Base-by-base conservation (phyloP, 2,888 invertebrate genomes). In the Chaitophorus viminalis region DNA sequence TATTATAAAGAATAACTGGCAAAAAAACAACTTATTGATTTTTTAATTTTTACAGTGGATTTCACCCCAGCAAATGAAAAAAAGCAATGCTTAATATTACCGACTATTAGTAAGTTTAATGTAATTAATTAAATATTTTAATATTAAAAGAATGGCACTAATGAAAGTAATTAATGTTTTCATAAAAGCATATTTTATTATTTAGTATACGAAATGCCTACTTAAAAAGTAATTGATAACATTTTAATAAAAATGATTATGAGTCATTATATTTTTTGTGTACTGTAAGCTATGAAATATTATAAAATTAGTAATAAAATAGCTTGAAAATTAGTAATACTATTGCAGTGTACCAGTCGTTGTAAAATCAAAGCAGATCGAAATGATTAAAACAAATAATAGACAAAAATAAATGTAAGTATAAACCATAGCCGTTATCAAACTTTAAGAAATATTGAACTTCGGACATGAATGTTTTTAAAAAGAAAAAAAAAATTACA, bases 71-170 rank as follows among this genome's bases (percentile, higher is more conserved):
- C 25, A 6, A 60, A 60, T 21, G 4, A 60, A 21, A 25, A 60
- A 60, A 21, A 60, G 21, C 60, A 60, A 60, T 6, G 25, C 60
- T 60, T 60, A 60, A 21, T 25, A 60, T 21, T 25, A 60, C 60
- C 21, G 25, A 25, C 60, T 60, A 60, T 60, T 60, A 60, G 60
- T 60, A 25, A 60, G 60, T 21, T 6, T 25, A 60, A 60, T 5
- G 60, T 60, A 60, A 60, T 60, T 60, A 60, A 60, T 60, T 60
- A 60, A 60, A 60, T 60, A 60, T 60, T 60, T 60, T 60, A 60
- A 25, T 60, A 60, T 25, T 60, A 6, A 60, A 60, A 60, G 18
- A 60, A 60, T 60, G 60, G 21, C 60, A 60, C 60, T 25, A 21
- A 60, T 21, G 18, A 60, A 60, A 60, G 60, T 60, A 60, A 60